These are phyloP conservation scores for Chloropsis hardwickii DNA, from an alignment of 2,113 vertebrate genomes.

Conservation along the genomic window DNA sequence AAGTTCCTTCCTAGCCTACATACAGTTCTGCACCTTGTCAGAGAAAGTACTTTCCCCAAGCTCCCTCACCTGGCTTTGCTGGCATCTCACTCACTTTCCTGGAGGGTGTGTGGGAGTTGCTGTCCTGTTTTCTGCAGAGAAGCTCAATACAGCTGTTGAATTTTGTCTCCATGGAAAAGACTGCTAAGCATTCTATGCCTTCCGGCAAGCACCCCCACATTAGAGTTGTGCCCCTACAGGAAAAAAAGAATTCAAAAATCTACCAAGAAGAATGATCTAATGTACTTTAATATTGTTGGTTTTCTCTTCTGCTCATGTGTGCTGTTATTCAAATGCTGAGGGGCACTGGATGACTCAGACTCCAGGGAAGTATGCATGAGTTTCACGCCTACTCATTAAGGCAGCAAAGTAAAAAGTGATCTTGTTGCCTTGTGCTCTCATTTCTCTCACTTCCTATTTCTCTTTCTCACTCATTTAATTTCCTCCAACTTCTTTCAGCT, in stretches of 20 bases:
- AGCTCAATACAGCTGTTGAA: not conserved
- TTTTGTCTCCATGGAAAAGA: not conserved
- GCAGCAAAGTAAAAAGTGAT: not conserved
- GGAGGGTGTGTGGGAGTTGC: not conserved
- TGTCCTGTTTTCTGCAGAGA: not conserved
- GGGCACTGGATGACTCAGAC: not conserved
- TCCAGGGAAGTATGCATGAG: not conserved
- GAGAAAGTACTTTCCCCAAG: not conserved
- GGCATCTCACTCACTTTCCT: not conserved
- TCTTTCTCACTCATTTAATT: not conserved
- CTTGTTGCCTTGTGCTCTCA: not conserved
- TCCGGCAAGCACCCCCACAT: too few species aligned
- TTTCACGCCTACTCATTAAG: not conserved
- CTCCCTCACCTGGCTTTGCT: not conserved
- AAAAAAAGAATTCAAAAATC: not conserved
- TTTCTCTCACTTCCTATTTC: not conserved
- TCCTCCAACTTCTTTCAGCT: not conserved
- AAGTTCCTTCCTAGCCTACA: not conserved
- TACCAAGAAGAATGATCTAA: not conserved
- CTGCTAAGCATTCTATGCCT: not conserved
- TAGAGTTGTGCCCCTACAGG: not conserved
- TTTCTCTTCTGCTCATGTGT: not conserved
- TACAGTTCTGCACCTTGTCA: not conserved
- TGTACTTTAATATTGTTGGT: not conserved
- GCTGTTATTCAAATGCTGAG: not conserved